Evolutionary conservation across 2,797 vertebrate species (phyloP).

Genomic region (Macroramphosus scolopax): DNA sequence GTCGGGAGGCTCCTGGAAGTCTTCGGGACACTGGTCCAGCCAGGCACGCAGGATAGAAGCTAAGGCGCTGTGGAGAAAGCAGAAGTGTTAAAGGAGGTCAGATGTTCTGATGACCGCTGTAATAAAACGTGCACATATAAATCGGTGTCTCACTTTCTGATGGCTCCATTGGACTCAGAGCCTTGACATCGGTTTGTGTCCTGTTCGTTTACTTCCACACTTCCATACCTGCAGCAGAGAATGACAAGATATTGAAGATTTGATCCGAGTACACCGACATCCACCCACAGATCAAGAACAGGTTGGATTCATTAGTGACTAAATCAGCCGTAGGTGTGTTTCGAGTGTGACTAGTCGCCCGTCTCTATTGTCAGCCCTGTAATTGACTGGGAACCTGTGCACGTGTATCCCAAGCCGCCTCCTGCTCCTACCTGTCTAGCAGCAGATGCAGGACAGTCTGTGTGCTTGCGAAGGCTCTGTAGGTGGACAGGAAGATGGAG

Average conservation of each 20-base stretch:
- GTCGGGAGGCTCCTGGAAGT: conserved; percentile 88
- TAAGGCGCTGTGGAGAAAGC: conserved; percentile 75
- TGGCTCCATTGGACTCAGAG: conserved; percentile 69
- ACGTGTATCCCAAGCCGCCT: no score
- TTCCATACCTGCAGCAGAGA: conserved; percentile 71
- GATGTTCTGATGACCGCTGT: background rate
- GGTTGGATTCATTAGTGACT: no score
- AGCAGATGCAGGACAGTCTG: conserved; percentile 87
- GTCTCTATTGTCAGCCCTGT: no score
- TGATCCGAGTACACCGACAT: no score
- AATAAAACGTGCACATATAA: background rate
- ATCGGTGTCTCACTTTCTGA: conserved; percentile 75
- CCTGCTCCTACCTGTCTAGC: conserved; percentile 84
- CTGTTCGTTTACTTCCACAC: conserved; percentile 56
- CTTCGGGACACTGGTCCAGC: conserved; percentile 93
- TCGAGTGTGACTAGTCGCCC: no score
- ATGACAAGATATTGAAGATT: background rate
- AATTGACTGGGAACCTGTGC: no score
- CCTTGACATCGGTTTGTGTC: conserved; percentile 38
- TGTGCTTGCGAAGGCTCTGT: conserved; percentile 87
- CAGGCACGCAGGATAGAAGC: conserved; percentile 90
- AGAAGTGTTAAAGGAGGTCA: background rate
- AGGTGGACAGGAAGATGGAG: conserved; percentile 94
- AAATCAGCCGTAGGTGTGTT: no score
- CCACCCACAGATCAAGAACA: no score